Evolutionary conservation across 1,140 invertebrate genomes (phyloP), one percentile per base, ranked within the genome.

Genomic region (Drosophila neocordata): DNA sequence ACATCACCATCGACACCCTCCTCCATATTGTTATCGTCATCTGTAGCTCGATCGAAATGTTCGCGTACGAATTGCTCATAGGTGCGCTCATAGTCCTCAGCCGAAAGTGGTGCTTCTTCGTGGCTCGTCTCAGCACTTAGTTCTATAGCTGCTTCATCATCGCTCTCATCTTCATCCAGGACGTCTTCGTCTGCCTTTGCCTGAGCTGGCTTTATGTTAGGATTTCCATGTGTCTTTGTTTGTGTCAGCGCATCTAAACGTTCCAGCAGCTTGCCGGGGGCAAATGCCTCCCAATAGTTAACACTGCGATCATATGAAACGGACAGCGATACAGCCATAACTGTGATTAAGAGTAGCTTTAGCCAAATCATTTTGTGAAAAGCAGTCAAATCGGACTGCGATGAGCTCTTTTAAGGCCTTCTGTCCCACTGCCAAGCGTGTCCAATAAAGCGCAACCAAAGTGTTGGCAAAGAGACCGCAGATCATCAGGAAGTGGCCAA

Each of bases 1-100:
- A 20, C 18, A 4, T 12, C 62, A 3, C 7, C 18, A 27, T 59
- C 51, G 22, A 15, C 55, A 18, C 53, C 66, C 0, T 27, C 20
- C 44, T 60, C 27, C 11, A 37, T 63, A 4, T 69, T 27, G 0
- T 63, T 37, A 12, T 60, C 48, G 12, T 69, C 66, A 7, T 75
- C 63, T 12, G 34, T 31, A 27, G 69, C 48, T n/a, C 77, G 64
- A 61, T 90, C 72, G 8, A 91, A 91, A 48, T 91, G 91, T 44
- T 88, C 55, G 0, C 74, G 72, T 37, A 91, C 89, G 60, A 91
- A 91, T 13, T 82, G 62, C 11, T 91, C 85, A 61, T 91, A 91
- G 35, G 76, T 89, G 31, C 65, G 75, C 55, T 91, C 89, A 51
- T 90, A 91, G 20, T 88, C 84, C 61, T 83, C 83, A 34, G 65